Percentiles rank a stretch among this genome's conserved stretches.
Evolutionary conservation across 1,140 invertebrate genomes (phyloP).

Genomic region (Magallana angulata): DNA sequence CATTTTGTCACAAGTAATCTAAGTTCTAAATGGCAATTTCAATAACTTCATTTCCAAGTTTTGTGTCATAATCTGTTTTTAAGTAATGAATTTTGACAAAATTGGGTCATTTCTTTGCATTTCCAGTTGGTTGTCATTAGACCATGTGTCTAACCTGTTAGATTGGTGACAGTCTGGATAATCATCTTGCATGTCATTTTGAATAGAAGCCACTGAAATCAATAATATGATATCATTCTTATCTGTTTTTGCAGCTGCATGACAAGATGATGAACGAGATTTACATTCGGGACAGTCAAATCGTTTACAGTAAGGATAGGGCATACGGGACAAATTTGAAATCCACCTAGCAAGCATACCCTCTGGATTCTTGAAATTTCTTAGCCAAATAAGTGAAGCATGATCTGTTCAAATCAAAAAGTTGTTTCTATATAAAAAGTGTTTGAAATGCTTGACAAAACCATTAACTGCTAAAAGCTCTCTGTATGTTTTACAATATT

Average conservation of each 20-base stretch:
- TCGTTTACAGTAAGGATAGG: neutral
- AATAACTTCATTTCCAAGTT: slow-evolving; percentile 18
- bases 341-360: neutral
- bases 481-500: neutral
- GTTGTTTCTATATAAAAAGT: neutral
- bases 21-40: neutral
- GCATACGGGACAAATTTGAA: neutral
- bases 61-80: slow-evolving; percentile 42
- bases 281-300: neutral
- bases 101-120: slow-evolving; percentile 43
- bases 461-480: neutral
- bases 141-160: slow-evolving; percentile 51
- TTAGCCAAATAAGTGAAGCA: neutral
- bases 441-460: slow-evolving; percentile 5
- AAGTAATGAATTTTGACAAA: slow-evolving; percentile 38
- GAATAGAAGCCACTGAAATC: neutral
- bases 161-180: neutral
- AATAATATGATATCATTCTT: neutral
- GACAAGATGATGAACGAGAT: neutral
- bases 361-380: slow-evolving; percentile 10
- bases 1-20: neutral
- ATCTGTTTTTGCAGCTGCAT: neutral
- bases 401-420: neutral
- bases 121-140: slow-evolving; percentile 40
- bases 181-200: neutral